A percentile compares a stretch with the other conserved stretches of the same genome.
phyloP scores from a whole-genome alignment of 37 sponge, comb jelly and placozoan genomes.

The Amphimedon queenslandica region DNA sequence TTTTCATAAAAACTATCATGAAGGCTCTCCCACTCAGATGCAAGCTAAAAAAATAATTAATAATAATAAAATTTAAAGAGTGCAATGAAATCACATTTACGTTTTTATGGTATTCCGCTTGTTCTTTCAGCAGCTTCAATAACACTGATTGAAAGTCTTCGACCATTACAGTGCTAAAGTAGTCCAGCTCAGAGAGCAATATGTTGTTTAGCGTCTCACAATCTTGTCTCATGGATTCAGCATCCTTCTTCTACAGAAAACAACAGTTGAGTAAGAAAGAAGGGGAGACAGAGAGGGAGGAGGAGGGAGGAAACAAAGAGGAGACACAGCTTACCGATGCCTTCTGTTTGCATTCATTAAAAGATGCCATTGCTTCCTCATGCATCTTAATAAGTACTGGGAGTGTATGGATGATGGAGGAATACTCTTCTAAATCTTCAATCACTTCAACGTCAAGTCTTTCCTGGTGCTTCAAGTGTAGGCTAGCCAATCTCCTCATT shows the following conservation, averaged over 20 bases:
- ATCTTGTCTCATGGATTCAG: conserved; percentile 52
- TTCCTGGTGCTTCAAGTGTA: conserved; percentile 42
- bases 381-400: conserved; percentile 68
- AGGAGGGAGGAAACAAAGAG: background rate
- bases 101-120: conserved; percentile 61
- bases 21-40: conserved; percentile 30
- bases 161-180: conserved; percentile 46
- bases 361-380: conserved; percentile 73
- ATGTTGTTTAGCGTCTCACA: conserved; percentile 84
- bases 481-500: conserved; percentile 17
- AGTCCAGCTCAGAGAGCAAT: conserved; percentile 79
- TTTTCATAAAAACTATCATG: conserved; percentile 2
- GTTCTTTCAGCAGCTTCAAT: conserved; percentile 24
- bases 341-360: conserved; percentile 64
- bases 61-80: background rate
- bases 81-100: conserved; percentile 16
- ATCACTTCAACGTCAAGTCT: conserved; percentile 34
- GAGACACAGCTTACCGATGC: conserved; percentile 44
- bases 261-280: background rate
- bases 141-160: conserved; percentile 49
- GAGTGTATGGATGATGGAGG: conserved; percentile 64
- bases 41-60: conserved; percentile 22
- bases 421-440: conserved; percentile 45
- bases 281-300: background rate
- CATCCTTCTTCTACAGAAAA: conserved; percentile 64